phyloP scores from a whole-genome alignment of 2,888 invertebrate species.

The Callimorpha dominula region DNA sequence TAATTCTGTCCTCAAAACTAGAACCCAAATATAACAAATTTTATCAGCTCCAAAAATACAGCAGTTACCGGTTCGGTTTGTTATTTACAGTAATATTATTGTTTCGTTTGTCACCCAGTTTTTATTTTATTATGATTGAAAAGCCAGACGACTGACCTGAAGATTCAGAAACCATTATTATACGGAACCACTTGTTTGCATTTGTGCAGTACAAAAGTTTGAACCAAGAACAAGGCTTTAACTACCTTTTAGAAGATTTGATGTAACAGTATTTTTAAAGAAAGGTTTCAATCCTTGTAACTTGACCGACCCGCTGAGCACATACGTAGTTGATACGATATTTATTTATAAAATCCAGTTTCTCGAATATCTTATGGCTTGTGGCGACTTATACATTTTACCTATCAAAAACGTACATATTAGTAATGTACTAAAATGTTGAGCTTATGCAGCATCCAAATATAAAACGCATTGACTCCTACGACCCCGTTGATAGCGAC shows the following conservation, averaged over 20 bases:
- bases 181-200: not conserved
- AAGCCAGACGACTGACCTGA: not conserved
- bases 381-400: not conserved
- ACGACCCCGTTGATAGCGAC: too few species aligned
- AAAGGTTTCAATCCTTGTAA: not conserved
- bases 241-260: too few species aligned
- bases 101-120: not conserved
- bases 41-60: not conserved
- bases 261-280: too few species aligned
- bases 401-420: too few species aligned
- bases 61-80: not conserved
- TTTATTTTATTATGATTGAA: not conserved
- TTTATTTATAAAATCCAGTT: conserved; percentile 2
- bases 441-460: too few species aligned
- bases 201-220: not conserved
- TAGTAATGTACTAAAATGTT: too few species aligned
- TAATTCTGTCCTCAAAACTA: not conserved
- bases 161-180: not conserved
- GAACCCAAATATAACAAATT: not conserved
- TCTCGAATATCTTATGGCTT: not conserved
- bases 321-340: not conserved
- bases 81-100: not conserved
- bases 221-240: not conserved
- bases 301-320: not conserved
- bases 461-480: too few species aligned